These are phyloP conservation scores for Agrochola lychnidis DNA, from an alignment of 2,888 invertebrate species.

Conservation along the genomic window DNA sequence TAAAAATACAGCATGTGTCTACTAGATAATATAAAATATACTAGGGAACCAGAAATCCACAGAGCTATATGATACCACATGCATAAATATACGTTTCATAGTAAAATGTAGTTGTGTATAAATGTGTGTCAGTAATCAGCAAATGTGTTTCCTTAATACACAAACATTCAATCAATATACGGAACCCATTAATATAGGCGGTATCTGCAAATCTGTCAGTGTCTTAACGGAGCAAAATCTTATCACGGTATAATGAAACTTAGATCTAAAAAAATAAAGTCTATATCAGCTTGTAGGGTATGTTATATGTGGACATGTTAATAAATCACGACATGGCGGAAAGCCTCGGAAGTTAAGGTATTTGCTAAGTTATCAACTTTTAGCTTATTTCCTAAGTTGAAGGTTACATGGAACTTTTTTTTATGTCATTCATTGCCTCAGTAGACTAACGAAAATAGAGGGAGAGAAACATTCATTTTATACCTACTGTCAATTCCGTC, in stretches of 20 bases:
- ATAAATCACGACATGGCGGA: constrained; percentile 56
- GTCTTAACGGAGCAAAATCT: constrained; percentile 3
- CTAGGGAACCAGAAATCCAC: constrained; percentile 23
- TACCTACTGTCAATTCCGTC: neutral
- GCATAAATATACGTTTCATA: neutral
- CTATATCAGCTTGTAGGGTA: neutral
- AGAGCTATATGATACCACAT: constrained; percentile 2
- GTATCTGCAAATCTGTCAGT: constrained; percentile 35
- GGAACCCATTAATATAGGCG: constrained; percentile 33
- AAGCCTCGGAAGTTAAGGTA: constrained; percentile 44
- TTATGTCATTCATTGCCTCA: constrained; percentile 3
- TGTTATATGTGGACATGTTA: constrained; percentile 41
- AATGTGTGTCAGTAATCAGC: constrained; percentile 28
- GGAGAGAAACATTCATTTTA: neutral
- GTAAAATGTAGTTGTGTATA: neutral
- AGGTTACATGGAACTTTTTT: neutral
- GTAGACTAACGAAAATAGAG: neutral
- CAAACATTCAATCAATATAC: constrained; percentile 36
- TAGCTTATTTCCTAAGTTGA: constrained; percentile 27
- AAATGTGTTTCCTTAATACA: constrained; percentile 32
- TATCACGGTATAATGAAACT: constrained; percentile 1
- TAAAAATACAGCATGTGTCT: neutral
- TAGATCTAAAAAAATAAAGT: accelerated
- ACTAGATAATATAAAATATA: constrained; percentile 9
- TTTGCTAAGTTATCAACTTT: constrained; percentile 50